These are phyloP conservation scores for Leptinotarsa texana DNA, from an alignment of 1,140 invertebrate species.

Conservation along the genomic window DNA sequence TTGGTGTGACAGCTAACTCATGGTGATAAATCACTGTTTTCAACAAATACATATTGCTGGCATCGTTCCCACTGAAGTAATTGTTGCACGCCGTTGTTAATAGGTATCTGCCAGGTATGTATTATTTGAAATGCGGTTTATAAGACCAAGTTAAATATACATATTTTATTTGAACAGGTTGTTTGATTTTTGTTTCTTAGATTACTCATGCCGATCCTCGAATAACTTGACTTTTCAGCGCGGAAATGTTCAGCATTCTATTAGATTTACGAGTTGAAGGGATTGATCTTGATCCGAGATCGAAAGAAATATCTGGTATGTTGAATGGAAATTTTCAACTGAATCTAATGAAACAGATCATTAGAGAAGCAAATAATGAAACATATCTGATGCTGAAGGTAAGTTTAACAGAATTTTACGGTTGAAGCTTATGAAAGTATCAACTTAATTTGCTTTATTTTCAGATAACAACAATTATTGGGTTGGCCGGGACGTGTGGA, in stretches of 20 bases:
- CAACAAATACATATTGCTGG: no score
- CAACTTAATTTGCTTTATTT: no score
- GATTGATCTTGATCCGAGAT: conserved; percentile 1
- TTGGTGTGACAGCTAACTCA: no score
- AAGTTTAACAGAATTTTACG: no score
- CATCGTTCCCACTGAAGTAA: no score
- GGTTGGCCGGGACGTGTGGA: no score
- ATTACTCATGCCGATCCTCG: neutral
- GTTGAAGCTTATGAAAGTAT: no score
- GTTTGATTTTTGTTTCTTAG: neutral
- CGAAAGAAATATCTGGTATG: conserved; percentile 3
- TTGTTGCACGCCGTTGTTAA: neutral
- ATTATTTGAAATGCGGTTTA: conserved; percentile 8
- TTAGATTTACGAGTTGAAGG: neutral
- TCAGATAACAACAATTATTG: no score
- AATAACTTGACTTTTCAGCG: conserved; percentile 1
- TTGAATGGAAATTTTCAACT: neutral
- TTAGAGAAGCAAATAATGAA: no score
- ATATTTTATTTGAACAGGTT: conserved; percentile 8
- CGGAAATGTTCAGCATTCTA: neutral
- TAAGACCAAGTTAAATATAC: conserved; percentile 1
- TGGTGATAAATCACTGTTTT: no score
- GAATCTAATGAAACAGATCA: no score
- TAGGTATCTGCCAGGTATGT: neutral
- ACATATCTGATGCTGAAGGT: no score